Evolutionary conservation across 2,113 vertebrate species (phyloP), one percentile per base, ranked within the genome.

Genomic region (Pampusana beccarii): DNA sequence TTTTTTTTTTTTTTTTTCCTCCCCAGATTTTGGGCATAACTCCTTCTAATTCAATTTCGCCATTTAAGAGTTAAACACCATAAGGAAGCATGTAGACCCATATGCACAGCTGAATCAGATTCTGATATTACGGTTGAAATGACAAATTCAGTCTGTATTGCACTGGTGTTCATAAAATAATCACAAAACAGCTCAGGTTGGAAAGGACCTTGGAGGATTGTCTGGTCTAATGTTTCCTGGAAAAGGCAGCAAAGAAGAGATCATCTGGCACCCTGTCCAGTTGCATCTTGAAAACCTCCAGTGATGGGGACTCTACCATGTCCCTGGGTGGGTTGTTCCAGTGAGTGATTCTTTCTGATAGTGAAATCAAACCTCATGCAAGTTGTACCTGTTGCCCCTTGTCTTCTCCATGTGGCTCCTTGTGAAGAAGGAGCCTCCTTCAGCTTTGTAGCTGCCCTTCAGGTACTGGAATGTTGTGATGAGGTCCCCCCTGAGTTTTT

Each of bases 291-390:
- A 69, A 88, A 78, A 25, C 15, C 24, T 53, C 36, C 12, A 42
- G 40, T 58, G n/a, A 19, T 0, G 2, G 5, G 8, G 13, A 10
- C 17, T 74, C 33, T 2, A 21, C 16, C 26, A 10, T 1, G 6
- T n/a, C 10, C 3, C 11, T 26, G 38, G 14, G 31, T 16, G 57
- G 11, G 10, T 48, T 61, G 29, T 75, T 80, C 17, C n/a, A 48
- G 7, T 9, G 11, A n/a, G 33, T 34, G 14, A 51, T 40, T 33
- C 15, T 57, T 80, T 60, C 29, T 86, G 31, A 23, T 46, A 60
- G 28, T 25, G 19, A 40, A 36, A 15, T n/a, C 10, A 73, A 80
- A 72, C 60, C 5, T 38, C 1, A 1, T 60, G n/a, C 15, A 40
- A 1, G 36, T 58, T 62, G 20, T 38, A 19, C 29, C 6, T 72